phyloP scores from a whole-genome alignment of 2,888 invertebrate genomes.

The Elmis aenea region DNA sequence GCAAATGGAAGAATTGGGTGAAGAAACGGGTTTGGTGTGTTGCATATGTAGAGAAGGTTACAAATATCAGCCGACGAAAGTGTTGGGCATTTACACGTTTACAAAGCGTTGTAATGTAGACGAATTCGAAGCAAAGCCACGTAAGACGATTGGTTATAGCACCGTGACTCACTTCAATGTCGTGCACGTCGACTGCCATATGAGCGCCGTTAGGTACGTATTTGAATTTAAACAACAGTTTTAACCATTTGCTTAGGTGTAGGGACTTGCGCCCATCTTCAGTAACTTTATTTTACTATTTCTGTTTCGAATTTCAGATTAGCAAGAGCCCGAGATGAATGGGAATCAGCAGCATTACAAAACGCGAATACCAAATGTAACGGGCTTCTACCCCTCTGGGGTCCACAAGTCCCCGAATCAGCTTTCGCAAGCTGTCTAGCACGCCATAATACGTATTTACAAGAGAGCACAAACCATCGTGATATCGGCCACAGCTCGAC shows the following conservation, averaged over 20 bases:
- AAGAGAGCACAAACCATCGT: constrained; percentile 67
- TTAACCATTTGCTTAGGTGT: not conserved
- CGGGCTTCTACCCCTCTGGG: constrained; percentile 93
- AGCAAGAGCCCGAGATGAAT: constrained; percentile 74
- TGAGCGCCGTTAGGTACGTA: constrained; percentile 82
- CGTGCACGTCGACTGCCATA: constrained; percentile 97
- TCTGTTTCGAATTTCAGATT: constrained; percentile 24
- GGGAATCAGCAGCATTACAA: constrained; percentile 96
- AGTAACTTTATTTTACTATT: not conserved
- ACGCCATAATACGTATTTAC: constrained; percentile 80
- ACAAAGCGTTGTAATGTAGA: constrained; percentile 93
- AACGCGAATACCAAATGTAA: constrained; percentile 98
- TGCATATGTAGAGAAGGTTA: constrained; percentile 98
- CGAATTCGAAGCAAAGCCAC: constrained; percentile 82
- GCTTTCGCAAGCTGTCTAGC: constrained; percentile 92
- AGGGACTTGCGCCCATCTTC: no score
- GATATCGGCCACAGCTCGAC: constrained; percentile 77
- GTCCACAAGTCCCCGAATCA: constrained; percentile 88
- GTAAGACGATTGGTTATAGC: constrained; percentile 84
- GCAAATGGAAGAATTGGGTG: constrained; percentile 91
- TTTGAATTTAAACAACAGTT: not conserved
- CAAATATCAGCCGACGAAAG: constrained; percentile 89
- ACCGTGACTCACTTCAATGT: constrained; percentile 98
- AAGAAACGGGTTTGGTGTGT: constrained; percentile 93
- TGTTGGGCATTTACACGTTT: constrained; percentile 94